phyloP scores from a whole-genome alignment of 2,888 invertebrate genomes.

The Cotesia congregata region DNA sequence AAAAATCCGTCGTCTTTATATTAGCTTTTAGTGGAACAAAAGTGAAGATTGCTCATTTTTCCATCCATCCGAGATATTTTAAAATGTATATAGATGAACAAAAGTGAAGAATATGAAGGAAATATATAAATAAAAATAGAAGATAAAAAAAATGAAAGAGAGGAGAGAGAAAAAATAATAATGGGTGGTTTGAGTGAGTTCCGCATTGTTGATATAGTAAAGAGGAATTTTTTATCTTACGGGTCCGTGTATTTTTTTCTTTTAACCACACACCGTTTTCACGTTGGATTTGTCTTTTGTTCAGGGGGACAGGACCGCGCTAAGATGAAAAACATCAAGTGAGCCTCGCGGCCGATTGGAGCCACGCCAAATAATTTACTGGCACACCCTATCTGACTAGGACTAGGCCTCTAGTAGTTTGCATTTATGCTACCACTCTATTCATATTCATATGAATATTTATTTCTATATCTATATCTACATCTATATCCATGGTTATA shows the following conservation, averaged over 20 bases:
- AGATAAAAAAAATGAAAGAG: background rate
- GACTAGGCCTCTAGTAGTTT: slow-evolving; percentile 39
- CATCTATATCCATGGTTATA: background rate
- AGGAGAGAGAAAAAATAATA: slow-evolving; percentile 27
- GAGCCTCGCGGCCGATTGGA: slow-evolving; percentile 68
- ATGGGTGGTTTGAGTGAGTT: slow-evolving; percentile 21
- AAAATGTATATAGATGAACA: slow-evolving; percentile 20
- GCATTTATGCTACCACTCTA: slow-evolving; percentile 38
- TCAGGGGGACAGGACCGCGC: slow-evolving; percentile 54
- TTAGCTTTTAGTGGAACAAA: slow-evolving; percentile 4
- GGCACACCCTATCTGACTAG: slow-evolving; percentile 57
- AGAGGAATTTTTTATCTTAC: slow-evolving; percentile 6
- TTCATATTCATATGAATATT: background rate
- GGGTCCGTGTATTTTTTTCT: slow-evolving; percentile 7
- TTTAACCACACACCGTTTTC: slow-evolving; percentile 30
- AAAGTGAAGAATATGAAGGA: background rate
- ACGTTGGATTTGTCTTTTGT: slow-evolving; percentile 50
- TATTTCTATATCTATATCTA: background rate
- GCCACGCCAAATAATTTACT: slow-evolving; percentile 69
- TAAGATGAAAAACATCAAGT: slow-evolving; percentile 69
- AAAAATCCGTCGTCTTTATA: slow-evolving; percentile 1
- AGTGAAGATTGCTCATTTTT: slow-evolving; percentile 36
- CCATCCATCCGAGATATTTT: slow-evolving; percentile 26
- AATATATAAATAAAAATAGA: slow-evolving; percentile 15
- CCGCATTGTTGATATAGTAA: slow-evolving; percentile 35